Evolutionary conservation across 1,140 invertebrate species (phyloP).

Genomic region (Drosophila saltans): DNA sequence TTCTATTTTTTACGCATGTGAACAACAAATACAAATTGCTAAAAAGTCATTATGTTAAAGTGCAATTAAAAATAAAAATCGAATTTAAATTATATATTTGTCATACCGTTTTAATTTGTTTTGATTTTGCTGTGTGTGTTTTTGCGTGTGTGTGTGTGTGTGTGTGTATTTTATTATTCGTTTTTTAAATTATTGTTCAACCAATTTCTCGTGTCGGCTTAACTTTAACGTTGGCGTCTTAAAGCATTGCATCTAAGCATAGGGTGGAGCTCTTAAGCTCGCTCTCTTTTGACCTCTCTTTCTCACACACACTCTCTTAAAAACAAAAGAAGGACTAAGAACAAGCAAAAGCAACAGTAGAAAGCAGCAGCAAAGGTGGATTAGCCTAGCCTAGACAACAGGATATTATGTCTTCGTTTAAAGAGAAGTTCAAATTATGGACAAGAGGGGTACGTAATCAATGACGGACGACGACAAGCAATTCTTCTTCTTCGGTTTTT

Average conservation of each 20-base stretch:
- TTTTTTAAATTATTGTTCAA: slow-evolving; percentile 66
- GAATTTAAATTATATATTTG: neutral
- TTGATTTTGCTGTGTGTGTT: neutral
- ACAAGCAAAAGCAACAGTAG: neutral
- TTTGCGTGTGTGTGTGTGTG: slow-evolving; percentile 3
- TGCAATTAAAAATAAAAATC: neutral
- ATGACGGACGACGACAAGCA: slow-evolving; percentile 4
- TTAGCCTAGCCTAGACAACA: slow-evolving; percentile 26
- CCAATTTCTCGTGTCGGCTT: slow-evolving; percentile 18
- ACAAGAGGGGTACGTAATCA: slow-evolving; percentile 78
- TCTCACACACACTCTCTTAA: neutral
- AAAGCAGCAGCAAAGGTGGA: slow-evolving; percentile 27
- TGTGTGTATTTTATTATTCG: slow-evolving; percentile 31
- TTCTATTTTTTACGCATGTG: slow-evolving; percentile 11
- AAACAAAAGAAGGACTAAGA: no score
- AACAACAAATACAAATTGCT: neutral
- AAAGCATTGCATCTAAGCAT: neutral
- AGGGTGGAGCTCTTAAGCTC: slow-evolving; percentile 1
- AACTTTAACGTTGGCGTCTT: slow-evolving; percentile 31
- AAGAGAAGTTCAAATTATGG: slow-evolving; percentile 82
- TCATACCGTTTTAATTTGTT: neutral
- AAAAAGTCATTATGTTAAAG: neutral
- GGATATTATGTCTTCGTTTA: slow-evolving; percentile 76
- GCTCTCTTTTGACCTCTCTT: neutral
- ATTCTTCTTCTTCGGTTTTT: neutral